Percentiles rank a stretch among this genome's conserved stretches.
phyloP scores from a whole-genome alignment of 2,113 vertebrate genomes.

The Paralichthys olivaceus region DNA sequence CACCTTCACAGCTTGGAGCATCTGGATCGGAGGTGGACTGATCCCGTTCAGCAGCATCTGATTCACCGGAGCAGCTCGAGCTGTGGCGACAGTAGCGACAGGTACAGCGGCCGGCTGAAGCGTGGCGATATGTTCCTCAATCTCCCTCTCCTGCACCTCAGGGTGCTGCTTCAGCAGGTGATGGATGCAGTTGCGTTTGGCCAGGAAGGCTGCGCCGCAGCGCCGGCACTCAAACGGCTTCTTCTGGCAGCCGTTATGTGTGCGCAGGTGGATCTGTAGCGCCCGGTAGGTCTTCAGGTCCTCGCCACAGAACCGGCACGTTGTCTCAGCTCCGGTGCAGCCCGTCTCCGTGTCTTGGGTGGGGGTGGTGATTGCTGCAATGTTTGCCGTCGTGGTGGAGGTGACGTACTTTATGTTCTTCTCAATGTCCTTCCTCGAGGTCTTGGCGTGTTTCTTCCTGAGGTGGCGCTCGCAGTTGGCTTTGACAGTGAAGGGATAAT shows the following conservation, averaged over 20 bases:
- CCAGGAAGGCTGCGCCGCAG: conserved; percentile 91
- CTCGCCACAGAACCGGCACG: conserved; percentile 91
- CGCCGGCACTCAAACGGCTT: conserved; percentile 95
- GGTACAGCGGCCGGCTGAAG: conserved; percentile 73
- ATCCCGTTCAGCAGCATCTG: conserved; percentile 45
- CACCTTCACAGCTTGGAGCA: conserved; percentile 84
- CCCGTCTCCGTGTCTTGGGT: conserved; percentile 75
- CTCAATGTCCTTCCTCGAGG: conserved; percentile 95
- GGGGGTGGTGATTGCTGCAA: conserved; percentile 26
- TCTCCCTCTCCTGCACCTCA: conserved; percentile 92
- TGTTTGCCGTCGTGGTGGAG: conserved; percentile 73
- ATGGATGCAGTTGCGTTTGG: conserved; percentile 96
- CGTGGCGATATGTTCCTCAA: conserved; percentile 90
- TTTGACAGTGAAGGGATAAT: conserved; percentile 98
- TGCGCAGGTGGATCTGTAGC: conserved; percentile 94
- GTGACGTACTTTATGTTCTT: conserved; percentile 96
- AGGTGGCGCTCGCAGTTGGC: conserved; percentile 98
- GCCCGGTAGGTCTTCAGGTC: conserved; percentile 93
- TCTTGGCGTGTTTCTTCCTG: conserved; percentile 96
- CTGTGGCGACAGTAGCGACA: conserved; percentile 60
- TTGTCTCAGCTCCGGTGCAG: conserved; percentile 82
- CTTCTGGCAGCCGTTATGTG: conserved; percentile 91
- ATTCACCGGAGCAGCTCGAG: neutral
- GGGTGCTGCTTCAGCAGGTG: conserved; percentile 96
- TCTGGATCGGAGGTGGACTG: neutral